Evolutionary conservation across 2,113 vertebrate genomes (phyloP).

Genomic region (Castor canadensis): DNA sequence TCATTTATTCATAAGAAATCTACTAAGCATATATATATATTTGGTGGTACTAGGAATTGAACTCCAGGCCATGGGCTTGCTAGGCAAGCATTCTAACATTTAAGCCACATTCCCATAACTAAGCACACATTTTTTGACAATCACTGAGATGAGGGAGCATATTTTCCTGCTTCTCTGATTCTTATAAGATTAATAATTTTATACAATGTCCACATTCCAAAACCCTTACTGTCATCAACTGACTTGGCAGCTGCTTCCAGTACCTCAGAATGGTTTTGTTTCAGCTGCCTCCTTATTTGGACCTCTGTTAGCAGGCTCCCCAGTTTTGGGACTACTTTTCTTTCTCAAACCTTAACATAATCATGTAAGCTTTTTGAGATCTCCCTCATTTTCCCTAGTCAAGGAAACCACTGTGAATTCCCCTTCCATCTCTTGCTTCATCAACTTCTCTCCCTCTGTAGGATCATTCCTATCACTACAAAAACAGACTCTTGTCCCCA

Average conservation of each 20-base stretch:
- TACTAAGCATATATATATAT: too few species aligned
- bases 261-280: background rate
- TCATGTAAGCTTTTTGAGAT: background rate
- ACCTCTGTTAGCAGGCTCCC: background rate
- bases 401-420: background rate
- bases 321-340: background rate
- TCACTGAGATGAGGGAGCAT: fast-evolving
- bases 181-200: background rate
- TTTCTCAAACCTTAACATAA: background rate
- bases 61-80: too few species aligned
- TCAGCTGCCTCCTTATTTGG: background rate
- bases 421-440: background rate
- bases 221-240: background rate
- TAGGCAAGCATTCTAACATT: too few species aligned
- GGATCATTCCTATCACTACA: background rate
- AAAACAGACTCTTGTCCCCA: background rate
- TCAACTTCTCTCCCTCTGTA: background rate
- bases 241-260: background rate
- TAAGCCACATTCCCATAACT: too few species aligned
- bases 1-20: background rate
- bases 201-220: background rate
- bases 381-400: background rate
- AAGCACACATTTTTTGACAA: background rate
- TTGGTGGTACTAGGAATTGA: too few species aligned
- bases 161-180: background rate